Evolutionary conservation across 2,797 vertebrate genomes (phyloP).

Genomic region (Enteromius anoplus): DNA sequence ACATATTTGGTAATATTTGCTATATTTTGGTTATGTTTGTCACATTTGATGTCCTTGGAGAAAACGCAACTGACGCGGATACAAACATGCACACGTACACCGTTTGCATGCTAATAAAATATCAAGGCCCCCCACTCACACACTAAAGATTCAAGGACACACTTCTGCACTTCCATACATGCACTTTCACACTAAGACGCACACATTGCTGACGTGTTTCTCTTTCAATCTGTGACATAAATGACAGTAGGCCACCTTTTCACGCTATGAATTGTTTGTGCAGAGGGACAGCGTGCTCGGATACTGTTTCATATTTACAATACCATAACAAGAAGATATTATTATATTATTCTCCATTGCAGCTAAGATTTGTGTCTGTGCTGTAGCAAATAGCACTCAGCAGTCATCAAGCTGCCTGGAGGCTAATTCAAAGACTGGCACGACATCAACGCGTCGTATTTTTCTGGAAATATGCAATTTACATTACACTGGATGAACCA

Average conservation of each 20-base stretch:
- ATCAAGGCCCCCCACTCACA: constrained; percentile 3
- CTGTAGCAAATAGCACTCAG: constrained; percentile 17
- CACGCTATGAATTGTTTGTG: constrained; percentile 2
- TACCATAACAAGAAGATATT: constrained; percentile 26
- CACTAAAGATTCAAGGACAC: constrained; percentile 24
- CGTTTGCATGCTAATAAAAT: not conserved
- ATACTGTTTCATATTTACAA: constrained; percentile 7
- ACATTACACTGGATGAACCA: constrained; percentile 31
- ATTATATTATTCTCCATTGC: constrained; percentile 14
- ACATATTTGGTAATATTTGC: constrained; percentile 9
- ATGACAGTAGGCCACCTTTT: constrained; percentile 22
- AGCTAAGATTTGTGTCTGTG: constrained; percentile 20
- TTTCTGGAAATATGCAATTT: constrained; percentile 46
- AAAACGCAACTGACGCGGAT: not conserved
- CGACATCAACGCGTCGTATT: not conserved
- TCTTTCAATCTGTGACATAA: constrained; percentile 27
- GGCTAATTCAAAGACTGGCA: constrained; percentile 38
- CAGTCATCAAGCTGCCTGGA: constrained; percentile 34
- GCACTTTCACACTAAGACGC: not conserved
- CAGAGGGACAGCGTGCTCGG: constrained; percentile 1
- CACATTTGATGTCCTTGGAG: not conserved
- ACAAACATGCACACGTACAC: not conserved
- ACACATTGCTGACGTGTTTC: constrained; percentile 4
- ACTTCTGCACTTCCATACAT: constrained; percentile 2
- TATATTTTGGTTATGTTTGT: constrained; percentile 9